Evolutionary conservation across 2,888 invertebrate genomes (phyloP).

Genomic region (Patella ulyssiponensis): DNA sequence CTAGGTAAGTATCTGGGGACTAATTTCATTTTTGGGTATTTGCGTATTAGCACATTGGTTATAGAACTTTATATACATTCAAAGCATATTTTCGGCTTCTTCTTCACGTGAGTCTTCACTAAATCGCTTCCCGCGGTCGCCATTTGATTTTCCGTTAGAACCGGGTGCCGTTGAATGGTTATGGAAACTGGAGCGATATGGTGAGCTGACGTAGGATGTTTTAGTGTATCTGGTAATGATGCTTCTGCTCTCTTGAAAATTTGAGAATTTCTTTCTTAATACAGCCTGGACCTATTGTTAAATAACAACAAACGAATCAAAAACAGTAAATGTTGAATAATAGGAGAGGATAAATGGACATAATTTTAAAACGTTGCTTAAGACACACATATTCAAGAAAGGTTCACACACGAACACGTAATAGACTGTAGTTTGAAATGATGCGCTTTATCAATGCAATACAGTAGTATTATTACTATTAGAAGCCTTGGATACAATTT

Average conservation of each 20-base stretch:
- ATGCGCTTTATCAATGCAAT: no score
- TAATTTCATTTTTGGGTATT: no score
- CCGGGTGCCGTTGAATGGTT: constrained; percentile 31
- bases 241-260: constrained; percentile 53
- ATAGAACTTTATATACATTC: not conserved
- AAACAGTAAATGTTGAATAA: not conserved
- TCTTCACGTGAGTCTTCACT: constrained; percentile 24
- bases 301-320: constrained; percentile 7
- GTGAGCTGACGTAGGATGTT: constrained; percentile 51
- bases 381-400: no score
- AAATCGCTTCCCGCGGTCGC: constrained; percentile 10
- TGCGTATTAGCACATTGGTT: no score
- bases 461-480: not conserved
- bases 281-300: constrained; percentile 51
- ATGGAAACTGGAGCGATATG: constrained; percentile 41
- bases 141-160: constrained; percentile 22
- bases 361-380: not conserved
- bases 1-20: no score
- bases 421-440: no score
- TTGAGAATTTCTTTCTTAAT: constrained; percentile 54
- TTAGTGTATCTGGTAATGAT: constrained; percentile 57
- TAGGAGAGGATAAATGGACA: not conserved
- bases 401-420: no score
- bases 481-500: no score
- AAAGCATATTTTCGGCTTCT: constrained; percentile 41